phyloP scores from a whole-genome alignment of 2,888 invertebrate genomes.

The Muscina levida region DNA sequence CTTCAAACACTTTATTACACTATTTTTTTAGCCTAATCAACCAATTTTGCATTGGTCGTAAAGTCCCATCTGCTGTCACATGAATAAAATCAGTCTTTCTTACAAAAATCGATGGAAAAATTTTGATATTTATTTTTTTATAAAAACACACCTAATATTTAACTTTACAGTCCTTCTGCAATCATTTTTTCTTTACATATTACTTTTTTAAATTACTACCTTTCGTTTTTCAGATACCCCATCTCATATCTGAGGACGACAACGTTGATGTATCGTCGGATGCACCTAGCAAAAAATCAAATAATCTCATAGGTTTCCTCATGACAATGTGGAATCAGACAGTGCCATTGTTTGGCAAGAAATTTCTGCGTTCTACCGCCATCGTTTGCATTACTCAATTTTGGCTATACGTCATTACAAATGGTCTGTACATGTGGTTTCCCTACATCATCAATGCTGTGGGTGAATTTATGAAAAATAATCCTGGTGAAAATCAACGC shows the following conservation, averaged over 20 bases:
- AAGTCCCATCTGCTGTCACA: no score
- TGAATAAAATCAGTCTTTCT: no score
- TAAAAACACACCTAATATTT: no score
- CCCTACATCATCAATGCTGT: constrained; percentile 76
- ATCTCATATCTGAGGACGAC: constrained; percentile 69
- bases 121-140: no score
- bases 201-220: no score
- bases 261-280: constrained; percentile 45
- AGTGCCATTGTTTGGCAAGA: constrained; percentile 72
- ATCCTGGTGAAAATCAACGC: constrained; percentile 68
- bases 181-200: constrained; percentile 10
- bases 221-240: constrained; percentile 67
- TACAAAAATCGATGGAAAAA: no score
- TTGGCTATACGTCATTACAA: constrained; percentile 73
- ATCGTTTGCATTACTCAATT: constrained; percentile 76
- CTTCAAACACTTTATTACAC: no score
- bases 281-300: constrained; percentile 47
- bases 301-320: constrained; percentile 67
- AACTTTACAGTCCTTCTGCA: background rate
- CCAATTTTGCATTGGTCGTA: no score
- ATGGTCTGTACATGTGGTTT: constrained; percentile 77
- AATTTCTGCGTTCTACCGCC: constrained; percentile 72
- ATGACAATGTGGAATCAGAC: constrained; percentile 76
- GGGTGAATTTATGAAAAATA: constrained; percentile 70
- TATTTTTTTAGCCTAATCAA: no score